phyloP scores from a whole-genome alignment of 2,797 vertebrate species.

The Telmatherina bonti region DNA sequence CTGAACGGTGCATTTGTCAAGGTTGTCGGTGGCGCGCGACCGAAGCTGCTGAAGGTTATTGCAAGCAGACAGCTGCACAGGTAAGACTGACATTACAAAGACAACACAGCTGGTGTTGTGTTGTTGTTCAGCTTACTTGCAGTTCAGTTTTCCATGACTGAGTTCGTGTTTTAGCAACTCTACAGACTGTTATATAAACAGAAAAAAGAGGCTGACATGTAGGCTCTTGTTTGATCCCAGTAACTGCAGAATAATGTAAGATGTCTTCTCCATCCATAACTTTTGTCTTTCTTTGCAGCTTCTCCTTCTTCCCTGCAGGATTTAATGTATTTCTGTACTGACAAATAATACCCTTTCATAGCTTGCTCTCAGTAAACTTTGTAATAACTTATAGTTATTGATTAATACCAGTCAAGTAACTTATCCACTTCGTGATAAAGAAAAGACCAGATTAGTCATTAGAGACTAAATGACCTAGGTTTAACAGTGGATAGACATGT shows the following conservation, averaged over 20 bases:
- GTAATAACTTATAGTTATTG: neutral
- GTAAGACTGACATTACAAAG: slow-evolving; percentile 44
- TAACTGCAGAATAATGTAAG: neutral
- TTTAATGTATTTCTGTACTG: neutral
- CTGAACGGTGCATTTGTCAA: slow-evolving; percentile 38
- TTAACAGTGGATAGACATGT: neutral
- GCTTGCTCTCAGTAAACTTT: neutral
- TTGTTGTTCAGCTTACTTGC: neutral
- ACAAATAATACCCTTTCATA: neutral
- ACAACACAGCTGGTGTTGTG: neutral
- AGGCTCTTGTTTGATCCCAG: neutral
- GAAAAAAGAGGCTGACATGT: no score
- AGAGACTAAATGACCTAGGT: neutral
- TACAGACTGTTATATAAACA: neutral
- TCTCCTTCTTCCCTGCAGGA: neutral
- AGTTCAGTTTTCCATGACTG: neutral
- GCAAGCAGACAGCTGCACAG: slow-evolving; percentile 67
- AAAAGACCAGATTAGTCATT: neutral
- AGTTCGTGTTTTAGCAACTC: neutral
- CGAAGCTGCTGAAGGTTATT: slow-evolving; percentile 49
- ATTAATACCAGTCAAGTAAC: neutral
- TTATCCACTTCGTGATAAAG: neutral
- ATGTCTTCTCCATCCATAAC: no score
- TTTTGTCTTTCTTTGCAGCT: no score
- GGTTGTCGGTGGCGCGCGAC: slow-evolving; percentile 33